These are phyloP conservation scores for Palythoa grandis DNA, from an alignment of 92 coral and sea anemone species.

Conservation along the genomic window DNA sequence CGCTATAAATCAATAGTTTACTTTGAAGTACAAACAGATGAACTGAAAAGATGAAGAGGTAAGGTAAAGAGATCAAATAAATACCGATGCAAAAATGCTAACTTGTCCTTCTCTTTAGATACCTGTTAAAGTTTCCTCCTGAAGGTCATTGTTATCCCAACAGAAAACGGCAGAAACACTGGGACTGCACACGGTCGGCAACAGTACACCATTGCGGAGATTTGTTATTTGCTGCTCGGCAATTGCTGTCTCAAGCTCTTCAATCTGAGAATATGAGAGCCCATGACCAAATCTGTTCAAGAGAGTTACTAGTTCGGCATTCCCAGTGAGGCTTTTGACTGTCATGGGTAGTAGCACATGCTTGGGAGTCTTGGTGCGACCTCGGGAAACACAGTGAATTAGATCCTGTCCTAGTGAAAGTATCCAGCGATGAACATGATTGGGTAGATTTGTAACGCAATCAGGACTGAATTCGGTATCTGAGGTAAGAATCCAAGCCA, in stretches of 20 bases:
- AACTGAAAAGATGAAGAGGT: constrained; percentile 34
- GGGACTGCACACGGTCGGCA: constrained; percentile 57
- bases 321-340: constrained; percentile 72
- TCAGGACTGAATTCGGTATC: constrained; percentile 42
- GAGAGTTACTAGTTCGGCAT: constrained; percentile 52
- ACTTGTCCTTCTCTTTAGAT: constrained; percentile 18
- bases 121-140: constrained; percentile 74
- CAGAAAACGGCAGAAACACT: constrained; percentile 60
- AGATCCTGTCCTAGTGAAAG: constrained; percentile 69
- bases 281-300: constrained; percentile 71
- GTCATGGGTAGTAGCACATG: constrained; percentile 67
- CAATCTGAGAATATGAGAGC: constrained; percentile 62
- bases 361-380: constrained; percentile 33
- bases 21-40: constrained; percentile 43
- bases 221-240: constrained; percentile 57
- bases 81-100: neutral
- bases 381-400: constrained; percentile 62
- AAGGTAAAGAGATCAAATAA: constrained; percentile 9
- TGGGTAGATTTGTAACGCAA: constrained; percentile 49
- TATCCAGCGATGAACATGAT: constrained; percentile 48
- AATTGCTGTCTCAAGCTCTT: constrained; percentile 72
- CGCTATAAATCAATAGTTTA: constrained; percentile 24
- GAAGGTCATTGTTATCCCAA: constrained; percentile 78
- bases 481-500: constrained; percentile 65
- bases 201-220: constrained; percentile 53